Base-by-base conservation (phyloP, 2,113 vertebrate species). In the Chionis minor region DNA sequence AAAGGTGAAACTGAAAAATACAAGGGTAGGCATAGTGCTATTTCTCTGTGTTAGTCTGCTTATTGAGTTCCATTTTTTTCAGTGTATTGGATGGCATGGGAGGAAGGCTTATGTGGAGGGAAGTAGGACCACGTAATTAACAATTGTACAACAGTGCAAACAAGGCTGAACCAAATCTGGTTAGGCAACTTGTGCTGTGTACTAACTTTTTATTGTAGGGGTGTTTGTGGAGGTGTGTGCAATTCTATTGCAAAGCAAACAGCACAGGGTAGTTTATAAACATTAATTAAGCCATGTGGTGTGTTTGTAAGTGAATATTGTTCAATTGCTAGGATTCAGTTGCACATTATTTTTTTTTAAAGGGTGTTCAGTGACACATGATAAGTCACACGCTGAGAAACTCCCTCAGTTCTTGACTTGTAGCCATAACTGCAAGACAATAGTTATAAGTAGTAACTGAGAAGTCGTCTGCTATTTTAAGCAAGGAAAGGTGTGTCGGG, bases 61-160 rank as follows among this genome's bases (percentile, higher is more conserved):
- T 74, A 6, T 10, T 72, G 49, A 61, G 28, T 35, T 12, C 7
- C 3, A 18, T 15, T 59, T 4, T 40, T 74, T 35, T 9, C 28
- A 33, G 45, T 49, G 30, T 44, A 15, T 67, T 44, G 47, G 42
- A n/a, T 79, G 15, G n/a, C 45, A 54, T 0, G 1, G 61, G 42
- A 56, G 42, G 65, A 51, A 63, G n/a, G 44, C 24, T 78, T 11
- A 12, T 14, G 38, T 9, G 4, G 6, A 30, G 30, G 12, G 10
- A 59, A 14, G 12, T 44, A 32, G 27, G 32, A 63, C 71, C 47
- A 3, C 13, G 13, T 56, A 93, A 75, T 72, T 81, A 73, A 40
- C 0, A 0, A 38, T 55, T 62, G 26, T n/a, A 3, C 42, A 62
- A 66, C 45, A 65, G 4, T 14, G 15, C n/a, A 74, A 86, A 69